These are phyloP conservation scores for Steromphala cineraria DNA, from an alignment of 2,888 invertebrate genomes.

Conservation along the genomic window DNA sequence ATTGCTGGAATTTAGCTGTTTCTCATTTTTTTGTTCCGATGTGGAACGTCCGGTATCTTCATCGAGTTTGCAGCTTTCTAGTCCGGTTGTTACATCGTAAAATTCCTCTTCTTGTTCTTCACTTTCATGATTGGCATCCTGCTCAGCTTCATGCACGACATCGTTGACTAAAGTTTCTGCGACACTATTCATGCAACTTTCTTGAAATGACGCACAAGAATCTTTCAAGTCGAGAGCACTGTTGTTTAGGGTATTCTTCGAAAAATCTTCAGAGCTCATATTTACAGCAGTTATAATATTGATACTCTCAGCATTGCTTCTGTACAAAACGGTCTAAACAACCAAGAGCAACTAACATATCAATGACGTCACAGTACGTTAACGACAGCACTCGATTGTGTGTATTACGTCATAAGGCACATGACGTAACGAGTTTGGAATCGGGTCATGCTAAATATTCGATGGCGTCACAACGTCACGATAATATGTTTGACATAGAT, in stretches of 20 bases:
- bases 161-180: background rate
- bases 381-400: too few species aligned
- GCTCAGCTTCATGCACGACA: background rate
- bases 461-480: too few species aligned
- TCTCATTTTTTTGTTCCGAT: background rate
- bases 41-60: background rate
- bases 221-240: background rate
- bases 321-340: too few species aligned
- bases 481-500: too few species aligned
- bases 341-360: too few species aligned
- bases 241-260: background rate
- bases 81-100: background rate
- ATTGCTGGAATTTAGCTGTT: background rate
- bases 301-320: too few species aligned
- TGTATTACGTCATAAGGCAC: too few species aligned
- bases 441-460: too few species aligned
- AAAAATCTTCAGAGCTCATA: background rate
- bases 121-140: background rate
- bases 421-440: too few species aligned
- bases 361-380: too few species aligned
- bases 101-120: background rate
- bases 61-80: conserved; percentile 7
- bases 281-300: too few species aligned
- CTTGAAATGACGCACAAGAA: background rate
- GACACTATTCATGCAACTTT: background rate